Evolutionary conservation across 2,888 invertebrate species (phyloP).

Genomic region (Eupithecia insigniata): DNA sequence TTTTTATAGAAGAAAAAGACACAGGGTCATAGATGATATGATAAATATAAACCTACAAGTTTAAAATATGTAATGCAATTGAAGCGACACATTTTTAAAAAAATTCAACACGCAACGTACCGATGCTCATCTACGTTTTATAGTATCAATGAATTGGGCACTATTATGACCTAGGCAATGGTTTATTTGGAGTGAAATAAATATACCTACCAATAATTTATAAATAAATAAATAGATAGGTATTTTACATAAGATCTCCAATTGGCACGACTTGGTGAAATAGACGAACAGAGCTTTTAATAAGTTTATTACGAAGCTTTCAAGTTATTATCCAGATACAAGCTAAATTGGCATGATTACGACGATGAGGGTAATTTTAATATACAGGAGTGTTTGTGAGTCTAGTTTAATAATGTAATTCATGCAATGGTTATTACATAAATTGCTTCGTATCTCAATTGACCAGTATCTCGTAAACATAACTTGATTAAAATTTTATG

Average conservation of each 20-base stretch:
- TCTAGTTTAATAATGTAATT: not conserved
- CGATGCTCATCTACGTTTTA: too few relatives aligned
- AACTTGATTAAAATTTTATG: not conserved
- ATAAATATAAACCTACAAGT: too few relatives aligned
- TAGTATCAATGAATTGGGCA: too few relatives aligned
- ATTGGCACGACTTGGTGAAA: not conserved
- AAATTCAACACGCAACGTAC: too few relatives aligned
- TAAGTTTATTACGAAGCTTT: not conserved
- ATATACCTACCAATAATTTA: too few relatives aligned
- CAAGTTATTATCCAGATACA: not conserved
- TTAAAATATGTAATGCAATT: too few relatives aligned
- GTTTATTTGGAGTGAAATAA: too few relatives aligned
- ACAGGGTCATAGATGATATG: too few relatives aligned
- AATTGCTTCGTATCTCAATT: not conserved
- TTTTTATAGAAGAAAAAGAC: too few relatives aligned
- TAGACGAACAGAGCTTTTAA: not conserved
- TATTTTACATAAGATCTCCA: not conserved
- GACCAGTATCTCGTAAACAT: not conserved
- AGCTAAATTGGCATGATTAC: constrained; percentile 1
- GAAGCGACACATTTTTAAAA: too few relatives aligned
- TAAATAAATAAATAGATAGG: not conserved
- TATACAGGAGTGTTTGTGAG: not conserved
- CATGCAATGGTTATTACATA: not conserved
- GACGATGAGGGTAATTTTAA: not conserved
- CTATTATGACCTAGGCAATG: too few relatives aligned